Percentiles rank a stretch among this genome's conserved stretches.
These are phyloP conservation scores for Cinara cedri DNA, from an alignment of 2,888 invertebrate species.

Conservation along the genomic window DNA sequence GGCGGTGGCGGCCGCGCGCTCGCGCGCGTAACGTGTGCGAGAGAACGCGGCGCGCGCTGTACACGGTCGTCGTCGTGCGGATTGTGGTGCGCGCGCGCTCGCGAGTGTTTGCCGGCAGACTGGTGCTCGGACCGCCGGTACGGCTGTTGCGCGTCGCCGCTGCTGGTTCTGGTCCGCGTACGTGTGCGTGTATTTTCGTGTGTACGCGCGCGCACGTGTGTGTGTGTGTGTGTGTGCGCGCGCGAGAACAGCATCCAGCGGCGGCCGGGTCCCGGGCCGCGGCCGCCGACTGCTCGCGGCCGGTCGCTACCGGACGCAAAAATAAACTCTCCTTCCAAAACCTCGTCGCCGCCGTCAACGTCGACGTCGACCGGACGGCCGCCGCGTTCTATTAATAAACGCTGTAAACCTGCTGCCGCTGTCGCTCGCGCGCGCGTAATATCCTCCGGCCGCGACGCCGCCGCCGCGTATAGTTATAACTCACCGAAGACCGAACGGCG, in stretches of 20 bases:
- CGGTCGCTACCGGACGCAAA: constrained; percentile 35
- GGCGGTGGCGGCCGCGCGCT: background rate
- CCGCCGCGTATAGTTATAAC: background rate
- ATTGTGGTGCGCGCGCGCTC: constrained; percentile 40
- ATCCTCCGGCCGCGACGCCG: background rate
- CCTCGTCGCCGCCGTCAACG: background rate
- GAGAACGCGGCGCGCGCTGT: background rate
- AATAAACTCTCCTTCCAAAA: constrained; percentile 51
- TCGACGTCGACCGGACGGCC: constrained; percentile 32
- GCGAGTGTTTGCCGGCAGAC: constrained; percentile 49
- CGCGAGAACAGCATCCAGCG: constrained; percentile 33
- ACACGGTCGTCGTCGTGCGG: constrained; percentile 31
- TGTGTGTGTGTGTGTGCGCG: background rate
- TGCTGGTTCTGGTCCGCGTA: constrained; percentile 26
- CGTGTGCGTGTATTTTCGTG: background rate
- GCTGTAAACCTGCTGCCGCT: constrained; percentile 10
- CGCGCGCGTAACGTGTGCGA: constrained; percentile 2
- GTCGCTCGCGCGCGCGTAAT: background rate
- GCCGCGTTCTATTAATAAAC: constrained; percentile 49
- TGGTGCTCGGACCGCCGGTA: constrained; percentile 2
- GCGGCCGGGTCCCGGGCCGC: constrained; percentile 39
- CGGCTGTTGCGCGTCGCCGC: constrained; percentile 26
- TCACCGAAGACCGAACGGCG: constrained; percentile 26
- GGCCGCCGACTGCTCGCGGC: constrained; percentile 31
- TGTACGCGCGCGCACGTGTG: background rate